These are phyloP conservation scores for Furcifer pardalis DNA, from an alignment of 2,797 vertebrate genomes.

Conservation along the genomic window DNA sequence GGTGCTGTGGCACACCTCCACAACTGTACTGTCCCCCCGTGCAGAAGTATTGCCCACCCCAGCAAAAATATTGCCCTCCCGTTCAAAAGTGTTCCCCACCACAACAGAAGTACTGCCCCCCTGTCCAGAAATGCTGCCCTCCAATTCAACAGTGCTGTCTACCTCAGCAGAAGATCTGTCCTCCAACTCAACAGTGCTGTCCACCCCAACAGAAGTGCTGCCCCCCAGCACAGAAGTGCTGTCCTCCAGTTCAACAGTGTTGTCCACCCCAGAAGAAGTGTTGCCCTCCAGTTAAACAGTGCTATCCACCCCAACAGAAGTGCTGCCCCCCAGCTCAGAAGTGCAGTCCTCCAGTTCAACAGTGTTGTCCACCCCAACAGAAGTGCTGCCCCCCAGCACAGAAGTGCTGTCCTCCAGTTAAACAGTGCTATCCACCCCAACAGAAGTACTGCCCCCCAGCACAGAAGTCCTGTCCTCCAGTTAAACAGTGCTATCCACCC, in stretches of 20 bases:
- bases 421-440: constrained; percentile 5
- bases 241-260: background rate
- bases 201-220: background rate
- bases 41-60: background rate
- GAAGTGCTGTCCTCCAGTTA: background rate
- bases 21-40: background rate
- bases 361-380: background rate
- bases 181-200: background rate
- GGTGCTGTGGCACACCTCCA: background rate
- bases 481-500: constrained; percentile 37
- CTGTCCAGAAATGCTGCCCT: constrained; percentile 41
- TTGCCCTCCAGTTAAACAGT: background rate
- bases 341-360: background rate
- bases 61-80: constrained; percentile 41
- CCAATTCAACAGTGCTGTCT: background rate
- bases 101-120: constrained; percentile 50
- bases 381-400: background rate
- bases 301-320: background rate
- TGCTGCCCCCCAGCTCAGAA: background rate
- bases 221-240: too few species aligned
- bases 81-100: too few species aligned
- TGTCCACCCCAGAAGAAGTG: background rate
- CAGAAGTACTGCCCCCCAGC: background rate
- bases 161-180: too few species aligned
- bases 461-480: constrained; percentile 42